These are phyloP conservation scores for Stigmatopora argus DNA, from an alignment of 2,113 vertebrate species.

Conservation along the genomic window DNA sequence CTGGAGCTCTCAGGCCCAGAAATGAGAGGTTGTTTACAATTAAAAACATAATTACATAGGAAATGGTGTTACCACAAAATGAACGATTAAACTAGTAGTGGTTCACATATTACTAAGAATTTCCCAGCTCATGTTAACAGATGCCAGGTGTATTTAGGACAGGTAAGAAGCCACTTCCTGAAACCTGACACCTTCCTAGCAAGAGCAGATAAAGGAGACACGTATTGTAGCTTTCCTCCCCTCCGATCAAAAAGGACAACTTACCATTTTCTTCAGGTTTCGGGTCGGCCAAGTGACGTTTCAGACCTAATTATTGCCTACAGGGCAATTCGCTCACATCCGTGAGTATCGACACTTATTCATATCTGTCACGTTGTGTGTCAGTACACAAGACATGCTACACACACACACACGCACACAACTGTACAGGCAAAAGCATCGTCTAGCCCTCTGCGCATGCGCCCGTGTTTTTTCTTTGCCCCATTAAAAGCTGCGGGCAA, in stretches of 20 bases:
- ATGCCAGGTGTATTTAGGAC: slow-evolving; percentile 8
- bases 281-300: background rate
- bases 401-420: background rate
- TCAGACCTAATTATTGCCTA: background rate
- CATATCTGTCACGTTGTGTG: slow-evolving; percentile 38
- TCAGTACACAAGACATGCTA: background rate
- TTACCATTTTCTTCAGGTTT: slow-evolving; percentile 52
- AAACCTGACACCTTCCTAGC: slow-evolving; percentile 53
- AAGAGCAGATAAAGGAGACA: slow-evolving; percentile 28
- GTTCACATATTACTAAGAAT: accelerated
- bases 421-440: background rate
- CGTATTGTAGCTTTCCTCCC: slow-evolving; percentile 1
- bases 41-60: background rate
- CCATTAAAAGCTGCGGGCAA: background rate
- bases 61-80: background rate
- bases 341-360: slow-evolving; percentile 22
- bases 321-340: background rate
- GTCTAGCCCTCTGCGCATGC: background rate
- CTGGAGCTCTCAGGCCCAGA: background rate
- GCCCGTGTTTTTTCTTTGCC: background rate
- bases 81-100: background rate
- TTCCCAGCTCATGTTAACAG: background rate
- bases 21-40: background rate
- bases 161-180: slow-evolving; percentile 63
- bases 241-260: slow-evolving; percentile 10